Evolutionary conservation across 2,888 invertebrate genomes (phyloP).

Genomic region (Cephonodes hylas): DNA sequence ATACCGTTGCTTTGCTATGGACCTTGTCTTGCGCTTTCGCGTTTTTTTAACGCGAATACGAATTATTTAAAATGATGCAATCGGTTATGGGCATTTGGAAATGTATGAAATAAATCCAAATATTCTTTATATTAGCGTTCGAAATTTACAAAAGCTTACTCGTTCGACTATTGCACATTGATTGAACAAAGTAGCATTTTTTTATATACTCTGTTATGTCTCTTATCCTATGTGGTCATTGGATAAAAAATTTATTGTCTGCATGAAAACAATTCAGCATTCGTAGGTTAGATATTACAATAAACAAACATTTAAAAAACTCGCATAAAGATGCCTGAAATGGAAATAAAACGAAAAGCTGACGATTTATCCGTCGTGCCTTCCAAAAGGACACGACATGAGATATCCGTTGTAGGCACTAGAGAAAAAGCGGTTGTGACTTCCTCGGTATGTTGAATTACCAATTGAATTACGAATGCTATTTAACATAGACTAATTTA

Average conservation of each 20-base stretch:
- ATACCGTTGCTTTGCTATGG: no score
- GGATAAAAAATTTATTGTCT: not conserved
- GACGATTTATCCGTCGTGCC: slow-evolving; percentile 83
- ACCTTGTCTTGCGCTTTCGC: no score
- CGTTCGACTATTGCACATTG: no score
- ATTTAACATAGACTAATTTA: not conserved
- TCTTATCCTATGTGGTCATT: no score
- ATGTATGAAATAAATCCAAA: no score
- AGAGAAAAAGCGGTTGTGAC: slow-evolving; percentile 88
- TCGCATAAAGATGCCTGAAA: slow-evolving; percentile 58
- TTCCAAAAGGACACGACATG: slow-evolving; percentile 86
- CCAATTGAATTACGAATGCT: not conserved
- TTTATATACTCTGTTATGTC: no score
- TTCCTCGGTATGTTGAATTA: slow-evolving; percentile 81
- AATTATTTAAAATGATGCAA: no score
- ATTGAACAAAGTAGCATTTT: no score
- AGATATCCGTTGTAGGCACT: slow-evolving; percentile 84
- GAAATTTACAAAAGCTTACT: no score
- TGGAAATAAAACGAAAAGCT: slow-evolving; percentile 83
- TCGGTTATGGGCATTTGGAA: no score
- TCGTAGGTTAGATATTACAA: not conserved
- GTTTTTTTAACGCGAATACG: no score
- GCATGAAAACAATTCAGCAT: not conserved
- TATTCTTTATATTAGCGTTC: no score
- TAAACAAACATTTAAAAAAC: not conserved